Evolutionary conservation across 2,797 vertebrate species (phyloP).

Genomic region (Periophthalmus magnuspinnatus): DNA sequence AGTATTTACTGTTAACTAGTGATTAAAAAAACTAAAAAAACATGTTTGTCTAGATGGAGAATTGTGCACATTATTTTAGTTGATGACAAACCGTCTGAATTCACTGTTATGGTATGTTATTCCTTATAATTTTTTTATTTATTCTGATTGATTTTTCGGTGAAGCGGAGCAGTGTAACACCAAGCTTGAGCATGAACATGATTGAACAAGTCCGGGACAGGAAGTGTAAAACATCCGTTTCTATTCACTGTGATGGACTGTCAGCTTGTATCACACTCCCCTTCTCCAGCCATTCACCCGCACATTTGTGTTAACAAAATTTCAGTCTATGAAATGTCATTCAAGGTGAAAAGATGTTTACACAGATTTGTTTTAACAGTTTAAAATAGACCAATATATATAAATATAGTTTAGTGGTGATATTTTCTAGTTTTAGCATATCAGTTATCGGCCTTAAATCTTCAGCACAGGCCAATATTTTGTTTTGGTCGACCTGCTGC

Average conservation of each 20-base stretch:
- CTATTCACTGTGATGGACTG: neutral
- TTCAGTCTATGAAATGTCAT: neutral
- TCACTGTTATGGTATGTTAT: no score
- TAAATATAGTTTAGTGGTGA: no score
- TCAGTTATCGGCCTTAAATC: no score
- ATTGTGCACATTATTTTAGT: neutral
- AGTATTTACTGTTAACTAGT: neutral
- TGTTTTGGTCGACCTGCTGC: no score
- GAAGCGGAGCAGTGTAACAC: neutral
- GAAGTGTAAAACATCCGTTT: neutral
- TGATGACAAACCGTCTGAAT: neutral
- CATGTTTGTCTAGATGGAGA: neutral
- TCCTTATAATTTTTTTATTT: neutral
- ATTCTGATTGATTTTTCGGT: neutral
- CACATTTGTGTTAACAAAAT: neutral
- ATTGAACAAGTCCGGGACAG: neutral
- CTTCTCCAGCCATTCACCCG: neutral
- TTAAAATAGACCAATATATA: no score
- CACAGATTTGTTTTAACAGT: neutral
- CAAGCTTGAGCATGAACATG: neutral
- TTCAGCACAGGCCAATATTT: no score
- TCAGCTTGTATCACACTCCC: conserved; percentile 1
- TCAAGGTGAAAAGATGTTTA: neutral
- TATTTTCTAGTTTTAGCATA: no score
- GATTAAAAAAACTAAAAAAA: neutral